Conservation (phyloP, 2,797 vertebrate genomes). For the Phylloscopus collybita region DNA sequence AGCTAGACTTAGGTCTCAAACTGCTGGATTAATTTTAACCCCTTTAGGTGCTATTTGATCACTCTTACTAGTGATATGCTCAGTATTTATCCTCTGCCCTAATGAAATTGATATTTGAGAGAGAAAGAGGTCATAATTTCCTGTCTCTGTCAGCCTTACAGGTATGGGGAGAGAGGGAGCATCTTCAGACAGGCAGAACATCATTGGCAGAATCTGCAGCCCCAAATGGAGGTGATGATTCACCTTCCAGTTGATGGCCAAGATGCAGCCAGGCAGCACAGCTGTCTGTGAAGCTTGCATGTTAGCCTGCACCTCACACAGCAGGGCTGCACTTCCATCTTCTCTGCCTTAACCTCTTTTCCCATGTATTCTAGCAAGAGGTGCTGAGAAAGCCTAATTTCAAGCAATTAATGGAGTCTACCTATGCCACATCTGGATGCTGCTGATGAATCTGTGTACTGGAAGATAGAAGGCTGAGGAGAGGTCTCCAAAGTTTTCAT, state of each 20-base stretch:
- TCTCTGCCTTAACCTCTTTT: background rate
- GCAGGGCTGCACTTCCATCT: background rate
- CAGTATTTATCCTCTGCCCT: background rate
- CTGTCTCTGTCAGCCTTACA: accelerated
- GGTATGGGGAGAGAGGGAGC: background rate
- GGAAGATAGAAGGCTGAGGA: background rate
- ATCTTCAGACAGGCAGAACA: background rate
- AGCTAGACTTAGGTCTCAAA: background rate
- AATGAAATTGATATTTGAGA: background rate
- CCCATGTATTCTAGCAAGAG: background rate
- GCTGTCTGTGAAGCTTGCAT: background rate
- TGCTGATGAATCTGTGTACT: background rate
- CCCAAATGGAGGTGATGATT: background rate
- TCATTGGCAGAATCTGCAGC: background rate
- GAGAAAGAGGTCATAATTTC: background rate
- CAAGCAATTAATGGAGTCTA: background rate
- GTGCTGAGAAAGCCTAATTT: background rate
- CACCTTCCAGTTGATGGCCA: background rate
- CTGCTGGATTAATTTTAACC: background rate
- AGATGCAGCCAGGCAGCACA: background rate
- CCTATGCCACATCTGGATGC: background rate
- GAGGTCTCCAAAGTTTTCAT: background rate
- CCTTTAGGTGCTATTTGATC: background rate
- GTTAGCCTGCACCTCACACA: background rate
- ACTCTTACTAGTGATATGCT: background rate